Base-by-base conservation (phyloP, 2,888 invertebrate species). In the Rutpela maculata region DNA sequence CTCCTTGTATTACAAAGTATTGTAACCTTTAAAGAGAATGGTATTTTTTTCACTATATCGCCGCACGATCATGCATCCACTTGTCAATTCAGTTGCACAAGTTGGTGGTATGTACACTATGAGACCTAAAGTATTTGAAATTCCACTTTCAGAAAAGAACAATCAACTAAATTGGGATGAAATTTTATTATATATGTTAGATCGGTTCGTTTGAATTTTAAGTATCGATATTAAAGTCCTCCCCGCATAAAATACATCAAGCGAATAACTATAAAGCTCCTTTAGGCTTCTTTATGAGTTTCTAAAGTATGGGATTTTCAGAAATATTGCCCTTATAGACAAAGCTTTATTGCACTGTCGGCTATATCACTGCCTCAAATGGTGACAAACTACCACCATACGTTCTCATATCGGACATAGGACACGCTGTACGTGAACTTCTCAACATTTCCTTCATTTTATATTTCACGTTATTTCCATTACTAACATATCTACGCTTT, bases 291-390 rank as follows among this genome's bases (percentile, higher is more conserved):
- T 89, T 89, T 89, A 89, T 87, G 88, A 86, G 85, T 88, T 87
- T 87, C 88, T 88, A 88, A 89, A 89, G 88, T 88, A 89, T 88
- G 87, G 88, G 88, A 88, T 89, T 89, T 88, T 85, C 82, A 87
- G 88, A 89, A 86, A 88, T 88, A 88, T 88, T 87, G 83, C 88
- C 86, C 86, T 86, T 88, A 87, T 88, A 89, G 89, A 89, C 89
- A 89, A 88, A 88, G 88, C 88, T 88, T 89, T 89, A 89, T 89
- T 87, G 88, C 87, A 80, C 82, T 84, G 83, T 85, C 83, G 83
- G 83, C 84, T 83, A 85, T 85, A 85, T 85, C 84, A 86, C 82
- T 82, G 83, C 85, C 84, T 86, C 86, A 88, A 88, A 89, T 88
- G 86, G 87, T 87, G 88, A 89, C 86, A 87, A 87, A 89, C 86